phyloP scores from a whole-genome alignment of 2,113 vertebrate species.

The Coryphaenoides rupestris region DNA sequence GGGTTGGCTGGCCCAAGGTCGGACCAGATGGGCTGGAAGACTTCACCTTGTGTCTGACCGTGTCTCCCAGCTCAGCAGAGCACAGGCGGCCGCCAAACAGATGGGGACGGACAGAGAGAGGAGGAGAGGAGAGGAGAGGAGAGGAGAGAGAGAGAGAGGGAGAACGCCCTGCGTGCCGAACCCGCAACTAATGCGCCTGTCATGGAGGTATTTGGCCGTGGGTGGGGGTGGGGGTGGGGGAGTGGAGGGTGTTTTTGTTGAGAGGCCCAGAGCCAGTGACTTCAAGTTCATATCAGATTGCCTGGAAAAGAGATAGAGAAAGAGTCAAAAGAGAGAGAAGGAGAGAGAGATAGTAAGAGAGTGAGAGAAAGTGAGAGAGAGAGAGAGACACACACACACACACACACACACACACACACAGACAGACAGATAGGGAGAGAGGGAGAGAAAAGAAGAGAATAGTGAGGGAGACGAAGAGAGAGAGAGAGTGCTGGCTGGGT shows the following conservation, averaged over 20 bases:
- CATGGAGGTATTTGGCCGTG: conserved; percentile 20
- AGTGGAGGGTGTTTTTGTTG: conserved; percentile 2
- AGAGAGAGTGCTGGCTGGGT: neutral
- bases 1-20: conserved; percentile 53
- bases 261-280: neutral
- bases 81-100: conserved; percentile 59
- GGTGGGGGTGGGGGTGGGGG: neutral
- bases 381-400: too few relatives aligned
- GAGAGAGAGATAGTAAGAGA: neutral
- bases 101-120: conserved; percentile 60
- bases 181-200: conserved; percentile 42
- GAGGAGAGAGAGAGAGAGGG: neutral
- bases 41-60: conserved; percentile 72
- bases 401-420: too few relatives aligned
- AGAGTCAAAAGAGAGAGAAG: neutral
- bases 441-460: neutral
- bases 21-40: conserved; percentile 66
- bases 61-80: conserved; percentile 51
- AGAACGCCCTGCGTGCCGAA: conserved; percentile 30
- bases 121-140: neutral
- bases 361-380: neutral
- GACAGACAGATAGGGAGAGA: neutral
- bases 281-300: neutral
- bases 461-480: neutral
- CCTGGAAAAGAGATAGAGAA: neutral